Conservation (phyloP, 2,888 invertebrate genomes). For the Netelia melanura region DNA sequence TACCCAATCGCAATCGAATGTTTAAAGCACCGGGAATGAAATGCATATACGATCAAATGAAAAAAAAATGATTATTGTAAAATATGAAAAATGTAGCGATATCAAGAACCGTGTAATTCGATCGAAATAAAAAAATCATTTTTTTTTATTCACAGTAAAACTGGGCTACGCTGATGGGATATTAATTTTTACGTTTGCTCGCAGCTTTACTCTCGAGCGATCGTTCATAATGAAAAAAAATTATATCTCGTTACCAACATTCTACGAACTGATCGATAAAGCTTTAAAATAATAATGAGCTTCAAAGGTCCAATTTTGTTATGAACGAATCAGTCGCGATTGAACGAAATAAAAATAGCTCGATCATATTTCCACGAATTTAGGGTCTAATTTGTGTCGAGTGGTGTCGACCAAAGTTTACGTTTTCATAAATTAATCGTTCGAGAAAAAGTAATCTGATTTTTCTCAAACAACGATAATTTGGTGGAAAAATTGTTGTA, state of each 20-base stretch:
- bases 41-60: neutral
- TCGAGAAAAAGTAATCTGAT: too few species aligned
- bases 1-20: neutral
- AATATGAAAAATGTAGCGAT: conserved; percentile 7
- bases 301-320: too few species aligned
- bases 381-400: too few species aligned
- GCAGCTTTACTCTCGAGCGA: neutral
- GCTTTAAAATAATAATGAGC: too few species aligned
- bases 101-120: neutral
- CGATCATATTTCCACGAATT: too few species aligned
- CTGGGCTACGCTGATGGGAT: neutral
- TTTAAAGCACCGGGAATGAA: neutral
- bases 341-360: too few species aligned
- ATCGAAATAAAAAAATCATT: neutral
- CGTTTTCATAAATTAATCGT: neutral
- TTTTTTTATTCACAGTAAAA: conserved; percentile 11
- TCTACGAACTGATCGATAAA: too few species aligned
- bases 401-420: too few species aligned
- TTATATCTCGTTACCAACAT: neutral
- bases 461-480: neutral
- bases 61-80: neutral
- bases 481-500: too few species aligned
- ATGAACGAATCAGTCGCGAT: too few species aligned
- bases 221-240: neutral
- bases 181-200: neutral